A percentile compares a stretch with the other conserved stretches of the same genome.
phyloP scores from a whole-genome alignment of 2,113 vertebrate genomes.

The Albula glossodonta region DNA sequence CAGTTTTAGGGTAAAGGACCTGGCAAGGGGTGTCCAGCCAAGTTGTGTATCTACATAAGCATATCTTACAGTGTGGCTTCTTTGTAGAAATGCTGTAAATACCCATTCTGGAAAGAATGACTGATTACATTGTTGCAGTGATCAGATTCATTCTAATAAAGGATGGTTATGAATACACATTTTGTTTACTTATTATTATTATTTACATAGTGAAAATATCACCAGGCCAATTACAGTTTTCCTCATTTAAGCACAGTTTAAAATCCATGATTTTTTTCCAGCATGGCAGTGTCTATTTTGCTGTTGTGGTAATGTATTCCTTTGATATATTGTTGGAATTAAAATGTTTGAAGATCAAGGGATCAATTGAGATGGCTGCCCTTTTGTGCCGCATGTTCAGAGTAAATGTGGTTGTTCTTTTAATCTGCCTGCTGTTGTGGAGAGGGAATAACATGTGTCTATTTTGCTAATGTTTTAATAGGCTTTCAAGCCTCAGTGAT shows the following conservation, averaged over 20 bases:
- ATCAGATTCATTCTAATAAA: too few species aligned
- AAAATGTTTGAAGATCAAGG: constrained; percentile 7
- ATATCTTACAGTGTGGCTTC: neutral
- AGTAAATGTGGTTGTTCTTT: neutral
- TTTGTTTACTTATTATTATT: too few species aligned
- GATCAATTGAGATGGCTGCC: neutral
- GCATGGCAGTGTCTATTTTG: neutral
- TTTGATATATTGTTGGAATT: constrained; percentile 2
- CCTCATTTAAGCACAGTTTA: neutral
- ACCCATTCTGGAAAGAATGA: too few species aligned
- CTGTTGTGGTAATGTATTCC: neutral
- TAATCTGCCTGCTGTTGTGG: neutral
- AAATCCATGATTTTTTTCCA: neutral
- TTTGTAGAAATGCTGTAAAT: too few species aligned
- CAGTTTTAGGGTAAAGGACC: neutral
- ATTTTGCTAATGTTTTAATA: neutral
- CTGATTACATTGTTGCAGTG: too few species aligned
- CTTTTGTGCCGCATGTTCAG: neutral
- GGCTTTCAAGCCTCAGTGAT: neutral
- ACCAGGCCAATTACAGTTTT: neutral
- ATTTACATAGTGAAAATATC: neutral
- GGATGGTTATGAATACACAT: too few species aligned
- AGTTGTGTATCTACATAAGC: neutral
- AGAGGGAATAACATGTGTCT: neutral
- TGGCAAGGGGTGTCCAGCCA: too few species aligned